Evolutionary conservation across 2,888 invertebrate genomes (phyloP).

Genomic region (Acleris emargana): DNA sequence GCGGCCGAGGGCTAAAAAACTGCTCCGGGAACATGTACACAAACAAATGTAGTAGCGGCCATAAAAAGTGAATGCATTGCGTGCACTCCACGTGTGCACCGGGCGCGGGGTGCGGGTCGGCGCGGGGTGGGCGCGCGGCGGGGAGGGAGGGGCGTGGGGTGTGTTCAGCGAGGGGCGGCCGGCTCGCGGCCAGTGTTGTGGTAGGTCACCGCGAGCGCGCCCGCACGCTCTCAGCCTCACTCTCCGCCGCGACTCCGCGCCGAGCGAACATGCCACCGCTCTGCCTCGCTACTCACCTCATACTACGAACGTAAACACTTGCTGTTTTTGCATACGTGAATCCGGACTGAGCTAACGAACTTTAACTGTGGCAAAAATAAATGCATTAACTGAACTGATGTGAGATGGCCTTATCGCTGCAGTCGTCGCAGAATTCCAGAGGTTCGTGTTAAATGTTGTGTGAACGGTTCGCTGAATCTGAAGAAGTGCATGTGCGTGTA

Average conservation of each 20-base stretch:
- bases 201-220: conserved; percentile 83
- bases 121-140: conserved; percentile 42
- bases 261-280: conserved; percentile 66
- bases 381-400: conserved; percentile 80
- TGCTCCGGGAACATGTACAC: conserved; percentile 75
- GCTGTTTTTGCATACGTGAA: conserved; percentile 32
- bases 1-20: conserved; percentile 74
- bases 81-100: conserved; percentile 70
- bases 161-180: conserved; percentile 78
- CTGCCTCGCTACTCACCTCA: conserved; percentile 1
- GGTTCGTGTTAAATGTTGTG: conserved; percentile 65
- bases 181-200: conserved; percentile 83
- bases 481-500: conserved; percentile 63
- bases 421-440: conserved; percentile 83
- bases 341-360: conserved; percentile 44
- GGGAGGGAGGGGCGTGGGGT: conserved; percentile 64
- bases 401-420: conserved; percentile 84
- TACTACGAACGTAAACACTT: conserved; percentile 23
- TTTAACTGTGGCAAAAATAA: conserved; percentile 65
- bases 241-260: conserved; percentile 68
- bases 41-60: conserved; percentile 79
- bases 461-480: conserved; percentile 53
- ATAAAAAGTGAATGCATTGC: conserved; percentile 81
- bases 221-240: conserved; percentile 69
- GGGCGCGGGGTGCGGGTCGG: conserved; percentile 45